Evolutionary conservation across 2,888 invertebrate genomes (phyloP).

Genomic region (Silvanus unidentatus): DNA sequence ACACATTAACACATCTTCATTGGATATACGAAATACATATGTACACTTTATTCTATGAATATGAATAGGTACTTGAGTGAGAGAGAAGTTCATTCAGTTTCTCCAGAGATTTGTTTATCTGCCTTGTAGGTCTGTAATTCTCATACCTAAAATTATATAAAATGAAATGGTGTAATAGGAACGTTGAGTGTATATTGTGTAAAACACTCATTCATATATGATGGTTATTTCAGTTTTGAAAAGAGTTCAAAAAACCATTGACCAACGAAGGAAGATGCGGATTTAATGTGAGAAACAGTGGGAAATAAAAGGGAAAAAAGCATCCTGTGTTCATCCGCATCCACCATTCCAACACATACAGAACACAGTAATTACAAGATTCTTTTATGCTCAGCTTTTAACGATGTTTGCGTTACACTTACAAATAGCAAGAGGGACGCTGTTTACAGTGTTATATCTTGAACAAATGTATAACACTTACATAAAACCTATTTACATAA

Average conservation of each 20-base stretch:
- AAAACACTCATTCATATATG: constrained; percentile 14
- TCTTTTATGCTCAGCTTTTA: constrained; percentile 10
- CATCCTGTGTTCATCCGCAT: background rate
- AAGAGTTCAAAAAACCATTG: constrained; percentile 11
- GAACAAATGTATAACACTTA: constrained; percentile 8
- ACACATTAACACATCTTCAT: too few relatives aligned
- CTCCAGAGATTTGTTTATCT: too few relatives aligned
- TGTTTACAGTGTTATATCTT: constrained; percentile 9
- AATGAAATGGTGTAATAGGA: too few relatives aligned
- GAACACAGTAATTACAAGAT: constrained; percentile 10
- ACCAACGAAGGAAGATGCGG: constrained; percentile 11
- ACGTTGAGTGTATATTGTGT: too few relatives aligned
- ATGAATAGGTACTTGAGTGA: too few relatives aligned
- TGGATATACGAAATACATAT: too few relatives aligned
- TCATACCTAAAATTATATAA: too few relatives aligned
- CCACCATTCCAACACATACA: background rate
- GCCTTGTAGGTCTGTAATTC: too few relatives aligned
- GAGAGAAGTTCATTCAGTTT: too few relatives aligned
- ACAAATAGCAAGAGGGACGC: background rate
- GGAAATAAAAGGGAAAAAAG: constrained; percentile 5
- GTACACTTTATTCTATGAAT: too few relatives aligned
- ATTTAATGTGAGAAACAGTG: constrained; percentile 11
- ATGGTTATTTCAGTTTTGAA: constrained; percentile 17
- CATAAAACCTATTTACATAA: constrained; percentile 5
- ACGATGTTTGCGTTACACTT: constrained; percentile 10